Base-by-base conservation (phyloP, 2,888 invertebrate genomes). In the Gisinianus flammeolus region DNA sequence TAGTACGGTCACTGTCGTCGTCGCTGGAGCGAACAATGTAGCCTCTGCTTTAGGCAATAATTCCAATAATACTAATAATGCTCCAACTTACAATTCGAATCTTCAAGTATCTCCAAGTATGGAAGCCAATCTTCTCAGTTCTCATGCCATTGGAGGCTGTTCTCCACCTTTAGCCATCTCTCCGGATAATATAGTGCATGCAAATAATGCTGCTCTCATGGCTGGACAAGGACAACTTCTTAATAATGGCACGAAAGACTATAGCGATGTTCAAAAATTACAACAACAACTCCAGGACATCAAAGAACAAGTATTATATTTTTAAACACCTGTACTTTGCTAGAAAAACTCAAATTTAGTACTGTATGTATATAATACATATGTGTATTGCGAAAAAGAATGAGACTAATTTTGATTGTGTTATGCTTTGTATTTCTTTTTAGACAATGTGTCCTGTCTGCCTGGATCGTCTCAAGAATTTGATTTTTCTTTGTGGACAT, bases 361-460 rank as follows among this genome's bases (percentile, higher is more conserved):
- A 56, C 6, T 56, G 35, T 8, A 56, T 56, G 19, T 56, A 12
- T n/a, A n/a, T 56, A 24, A 62, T 62, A 62, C 62, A 22, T 62
- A 22, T 62, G 28, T 24, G 28, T 28, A n/a, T n/a, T n/a, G n/a
- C n/a, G n/a, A n/a, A n/a, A n/a, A n/a, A n/a, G n/a, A n/a, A n/a
- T n/a, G n/a, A n/a, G n/a, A n/a, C n/a, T n/a, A n/a, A n/a, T n/a
- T n/a, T n/a, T n/a, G 16, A 79, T 83, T 67, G 28, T 79, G 73
- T 58, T 75, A 24, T 22, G 22, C 26, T 54, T 30, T 79, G 71
- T 76, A 28, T 58, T 62, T 81, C 81, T 83, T 90, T 90, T 3
- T 91, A 98, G 96, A 98, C 97, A 0, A 96, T 97, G 94, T 98
- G 98, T 86, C 98, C 98, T 4, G 97, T 98, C 82, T 98, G 98